A percentile compares a stretch with the other conserved stretches of the same genome.
phyloP scores from a whole-genome alignment of 2,888 invertebrate species.

The Idaea dimidiata region DNA sequence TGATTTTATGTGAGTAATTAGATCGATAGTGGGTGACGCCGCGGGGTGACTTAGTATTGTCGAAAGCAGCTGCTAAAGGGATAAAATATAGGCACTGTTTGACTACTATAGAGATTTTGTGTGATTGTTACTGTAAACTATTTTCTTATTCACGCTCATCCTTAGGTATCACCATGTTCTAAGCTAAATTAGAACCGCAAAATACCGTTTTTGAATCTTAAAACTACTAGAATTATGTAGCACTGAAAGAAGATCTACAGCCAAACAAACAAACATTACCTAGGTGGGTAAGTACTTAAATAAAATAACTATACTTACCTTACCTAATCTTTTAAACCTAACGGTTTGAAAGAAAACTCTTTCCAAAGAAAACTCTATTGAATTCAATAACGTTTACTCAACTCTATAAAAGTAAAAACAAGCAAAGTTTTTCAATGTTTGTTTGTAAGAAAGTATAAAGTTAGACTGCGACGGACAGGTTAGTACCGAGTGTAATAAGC shows the following conservation, averaged over 20 bases:
- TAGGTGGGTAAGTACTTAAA: too few species aligned
- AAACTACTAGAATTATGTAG: neutral
- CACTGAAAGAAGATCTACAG: neutral
- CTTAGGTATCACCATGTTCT: neutral
- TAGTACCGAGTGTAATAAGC: constrained; percentile 41
- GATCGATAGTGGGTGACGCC: constrained; percentile 1
- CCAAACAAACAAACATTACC: too few species aligned
- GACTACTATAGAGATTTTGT: too few species aligned
- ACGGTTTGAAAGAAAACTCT: neutral
- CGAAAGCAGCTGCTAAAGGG: neutral
- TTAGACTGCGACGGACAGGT: constrained; percentile 46
- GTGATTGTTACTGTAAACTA: too few species aligned
- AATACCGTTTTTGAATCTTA: neutral
- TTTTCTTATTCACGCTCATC: too few species aligned
- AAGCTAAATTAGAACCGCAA: neutral
- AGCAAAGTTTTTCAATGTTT: constrained; percentile 36
- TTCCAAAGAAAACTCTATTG: constrained; percentile 11
- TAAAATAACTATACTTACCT: too few species aligned
- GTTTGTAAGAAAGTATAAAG: constrained; percentile 39
- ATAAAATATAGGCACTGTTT: neutral
- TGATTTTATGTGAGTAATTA: constrained; percentile 9
- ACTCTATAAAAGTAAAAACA: constrained; percentile 32
- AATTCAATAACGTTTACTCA: constrained; percentile 18
- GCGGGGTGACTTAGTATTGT: neutral
- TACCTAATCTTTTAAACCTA: too few species aligned